These are phyloP conservation scores for Lordiphosa stackelbergi DNA, from an alignment of 1,140 invertebrate genomes.

Conservation along the genomic window DNA sequence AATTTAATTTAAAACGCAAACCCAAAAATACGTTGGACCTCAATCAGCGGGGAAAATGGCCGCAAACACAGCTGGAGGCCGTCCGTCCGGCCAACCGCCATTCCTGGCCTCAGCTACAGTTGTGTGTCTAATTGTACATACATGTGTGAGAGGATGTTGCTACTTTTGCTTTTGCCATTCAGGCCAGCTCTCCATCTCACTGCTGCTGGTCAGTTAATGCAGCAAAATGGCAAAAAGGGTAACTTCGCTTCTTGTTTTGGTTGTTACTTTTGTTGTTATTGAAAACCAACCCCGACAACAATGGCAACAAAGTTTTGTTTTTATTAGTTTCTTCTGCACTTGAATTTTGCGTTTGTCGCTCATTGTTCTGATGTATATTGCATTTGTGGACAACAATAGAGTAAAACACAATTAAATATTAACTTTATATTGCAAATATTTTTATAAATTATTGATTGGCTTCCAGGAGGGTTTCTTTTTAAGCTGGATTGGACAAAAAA, in stretches of 20 bases:
- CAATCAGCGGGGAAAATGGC: constrained; percentile 52
- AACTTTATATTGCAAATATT: no score
- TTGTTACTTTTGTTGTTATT: constrained; percentile 22
- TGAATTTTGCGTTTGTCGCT: constrained; percentile 43
- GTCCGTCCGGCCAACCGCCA: constrained; percentile 1
- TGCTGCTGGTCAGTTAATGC: constrained; percentile 51
- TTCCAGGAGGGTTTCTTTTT: no score
- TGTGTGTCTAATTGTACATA: constrained; percentile 36
- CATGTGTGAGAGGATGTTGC: constrained; percentile 26
- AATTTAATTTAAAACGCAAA: constrained; percentile 69
- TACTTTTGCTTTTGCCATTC: constrained; percentile 8
- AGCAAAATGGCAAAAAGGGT: constrained; percentile 36
- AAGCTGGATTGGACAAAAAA: no score
- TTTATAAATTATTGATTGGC: no score
- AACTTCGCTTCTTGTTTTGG: background rate
- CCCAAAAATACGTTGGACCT: constrained; percentile 40
- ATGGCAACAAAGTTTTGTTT: constrained; percentile 33
- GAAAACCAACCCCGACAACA: constrained; percentile 1
- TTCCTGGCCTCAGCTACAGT: background rate
- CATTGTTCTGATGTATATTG: constrained; percentile 67
- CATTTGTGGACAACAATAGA: constrained; percentile 59
- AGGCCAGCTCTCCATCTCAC: background rate
- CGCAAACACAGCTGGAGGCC: constrained; percentile 19
- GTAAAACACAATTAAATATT: background rate
- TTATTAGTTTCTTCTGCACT: constrained; percentile 52